Percentiles rank a stretch among this genome's conserved stretches.
phyloP scores from a whole-genome alignment of 1,140 invertebrate genomes.

The Nephotettix cincticeps region DNA sequence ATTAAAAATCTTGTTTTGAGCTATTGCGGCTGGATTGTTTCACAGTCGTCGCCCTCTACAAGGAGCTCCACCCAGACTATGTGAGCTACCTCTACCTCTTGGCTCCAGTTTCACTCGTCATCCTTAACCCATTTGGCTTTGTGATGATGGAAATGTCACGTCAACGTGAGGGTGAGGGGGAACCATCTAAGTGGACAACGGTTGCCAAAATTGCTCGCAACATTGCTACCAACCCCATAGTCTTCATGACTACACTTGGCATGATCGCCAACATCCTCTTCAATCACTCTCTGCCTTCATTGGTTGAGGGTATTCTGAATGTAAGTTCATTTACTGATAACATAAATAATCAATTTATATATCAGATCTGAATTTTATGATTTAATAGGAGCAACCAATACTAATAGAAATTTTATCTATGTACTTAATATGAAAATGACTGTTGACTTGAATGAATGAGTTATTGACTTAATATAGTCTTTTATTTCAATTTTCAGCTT shows the following conservation, averaged over 20 bases:
- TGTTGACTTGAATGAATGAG: too few relatives aligned
- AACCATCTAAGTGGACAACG: not conserved
- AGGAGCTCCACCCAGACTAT: constrained; percentile 83
- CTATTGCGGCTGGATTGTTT: constrained; percentile 43
- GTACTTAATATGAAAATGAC: too few relatives aligned
- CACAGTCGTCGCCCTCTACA: constrained; percentile 73
- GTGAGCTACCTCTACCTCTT: constrained; percentile 89
- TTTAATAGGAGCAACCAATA: too few relatives aligned
- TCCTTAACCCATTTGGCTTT: constrained; percentile 92
- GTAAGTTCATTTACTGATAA: constrained; percentile 55
- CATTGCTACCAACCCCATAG: constrained; percentile 85
- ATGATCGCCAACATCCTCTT: constrained; percentile 84
- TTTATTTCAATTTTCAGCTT: too few relatives aligned
- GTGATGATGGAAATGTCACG: constrained; percentile 77
- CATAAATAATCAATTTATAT: too few relatives aligned
- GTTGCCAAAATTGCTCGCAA: constrained; percentile 30
- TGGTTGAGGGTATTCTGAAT: constrained; percentile 72
- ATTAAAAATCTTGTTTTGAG: too few relatives aligned
- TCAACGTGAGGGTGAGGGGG: constrained; percentile 54
- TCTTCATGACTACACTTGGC: constrained; percentile 91
- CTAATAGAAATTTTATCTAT: too few relatives aligned
- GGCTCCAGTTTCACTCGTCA: constrained; percentile 89
- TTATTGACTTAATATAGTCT: too few relatives aligned
- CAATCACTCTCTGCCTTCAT: constrained; percentile 69
- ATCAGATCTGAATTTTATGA: too few relatives aligned